phyloP scores from a whole-genome alignment of 2,113 vertebrate genomes.

The Protobothrops mucrosquamatus region DNA sequence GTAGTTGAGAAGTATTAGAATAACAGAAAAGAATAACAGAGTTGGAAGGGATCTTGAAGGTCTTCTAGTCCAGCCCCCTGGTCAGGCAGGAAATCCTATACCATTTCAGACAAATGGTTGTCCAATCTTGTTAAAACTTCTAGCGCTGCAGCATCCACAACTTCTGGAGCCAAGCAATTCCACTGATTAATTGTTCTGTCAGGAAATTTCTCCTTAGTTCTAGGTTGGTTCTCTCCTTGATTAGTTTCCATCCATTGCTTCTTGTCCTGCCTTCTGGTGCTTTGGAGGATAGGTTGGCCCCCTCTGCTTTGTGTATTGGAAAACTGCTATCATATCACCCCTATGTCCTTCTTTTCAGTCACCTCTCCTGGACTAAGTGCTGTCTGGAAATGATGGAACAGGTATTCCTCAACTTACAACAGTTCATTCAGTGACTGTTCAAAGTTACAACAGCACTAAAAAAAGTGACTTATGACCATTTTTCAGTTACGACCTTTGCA shows the following conservation, averaged over 20 bases:
- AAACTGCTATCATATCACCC: neutral
- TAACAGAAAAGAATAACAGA: neutral
- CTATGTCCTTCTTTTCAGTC: neutral
- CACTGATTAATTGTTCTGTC: neutral
- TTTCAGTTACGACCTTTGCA: too few species aligned
- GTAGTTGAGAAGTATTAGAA: neutral
- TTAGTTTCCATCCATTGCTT: neutral
- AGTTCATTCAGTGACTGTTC: too few species aligned
- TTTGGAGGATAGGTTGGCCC: neutral
- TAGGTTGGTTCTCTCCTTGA: neutral
- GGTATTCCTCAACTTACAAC: too few species aligned
- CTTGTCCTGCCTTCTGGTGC: neutral
- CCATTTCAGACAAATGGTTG: neutral
- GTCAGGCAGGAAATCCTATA: neutral
- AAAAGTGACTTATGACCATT: too few species aligned
- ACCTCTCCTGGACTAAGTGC: neutral
- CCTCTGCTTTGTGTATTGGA: neutral
- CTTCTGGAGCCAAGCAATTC: neutral
- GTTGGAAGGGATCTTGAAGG: neutral
- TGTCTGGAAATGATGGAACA: neutral
- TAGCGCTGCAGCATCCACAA: neutral
- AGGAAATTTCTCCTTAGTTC: neutral
- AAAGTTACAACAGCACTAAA: too few species aligned
- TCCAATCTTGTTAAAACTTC: neutral
- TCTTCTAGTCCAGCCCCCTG: neutral